Base-by-base conservation (phyloP, 1,140 invertebrate species). In the Drosophila gunungcola region DNA sequence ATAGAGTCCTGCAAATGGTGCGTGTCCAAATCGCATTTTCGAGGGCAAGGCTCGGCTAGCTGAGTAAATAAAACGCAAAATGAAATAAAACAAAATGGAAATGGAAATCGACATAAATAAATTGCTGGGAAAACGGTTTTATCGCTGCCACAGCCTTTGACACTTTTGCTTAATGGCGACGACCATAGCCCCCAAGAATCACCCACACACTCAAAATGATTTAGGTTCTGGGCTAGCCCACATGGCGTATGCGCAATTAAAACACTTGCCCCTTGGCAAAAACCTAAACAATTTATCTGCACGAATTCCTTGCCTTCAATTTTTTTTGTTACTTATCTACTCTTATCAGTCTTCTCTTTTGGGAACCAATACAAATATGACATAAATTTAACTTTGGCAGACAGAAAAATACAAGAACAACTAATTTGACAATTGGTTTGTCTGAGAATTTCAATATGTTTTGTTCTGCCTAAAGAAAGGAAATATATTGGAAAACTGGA, bases 381-480 rank as follows among this genome's bases (percentile, higher is more conserved):
- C 63, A 76, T 76, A 76, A 76, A 76, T 76, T 68, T 25, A 36
- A 49, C 72, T 58, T 76, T 76, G 73, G 49, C 73, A 76, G 72
- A 55, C 61, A 21, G 5, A 21, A 42, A 36, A 57, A 49, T 32
- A 56, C 34, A 53, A 57, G n/a, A 48, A 68, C 25, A 57, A 57
- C 68, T 57, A 70, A 78, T 78, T 78, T 74, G 73, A 68, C 78
- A 76, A 82, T 86, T 76, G 70, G 83, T 88, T 78, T 79, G 79
- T 83, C 83, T 88, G 75, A 70, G 75, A 82, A 88, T 83, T 82
- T 82, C 83, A 83, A 86, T 86, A 86, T 82, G 83, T 61, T 78
- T 36, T 48, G 46, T 63, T 52, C n/a, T 68, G 32, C 10, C 13
- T 21, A 9, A 4, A 21, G 12, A 21, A 43, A 3, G 4, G 25